Evolutionary conservation across 2,888 invertebrate species (phyloP).

Genomic region (Ophioninae sp.): DNA sequence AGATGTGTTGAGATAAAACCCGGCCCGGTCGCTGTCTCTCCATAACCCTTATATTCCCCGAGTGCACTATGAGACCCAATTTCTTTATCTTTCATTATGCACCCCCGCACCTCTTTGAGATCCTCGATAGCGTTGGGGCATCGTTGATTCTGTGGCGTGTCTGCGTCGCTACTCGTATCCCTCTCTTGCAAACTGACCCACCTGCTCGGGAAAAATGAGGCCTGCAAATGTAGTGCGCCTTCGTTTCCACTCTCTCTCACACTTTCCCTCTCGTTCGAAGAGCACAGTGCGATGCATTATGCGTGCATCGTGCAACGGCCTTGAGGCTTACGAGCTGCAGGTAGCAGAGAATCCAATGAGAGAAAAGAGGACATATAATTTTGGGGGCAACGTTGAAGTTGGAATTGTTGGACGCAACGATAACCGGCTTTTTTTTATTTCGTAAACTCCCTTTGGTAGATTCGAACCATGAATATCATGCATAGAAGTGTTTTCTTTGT

Average conservation of each 20-base stretch:
- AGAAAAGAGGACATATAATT: slow-evolving; percentile 20
- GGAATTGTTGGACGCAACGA: too few species aligned
- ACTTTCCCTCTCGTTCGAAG: slow-evolving; percentile 17
- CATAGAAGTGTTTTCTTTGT: too few species aligned
- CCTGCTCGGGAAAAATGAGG: not conserved
- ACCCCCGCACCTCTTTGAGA: slow-evolving; percentile 59
- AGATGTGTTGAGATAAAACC: slow-evolving; percentile 74
- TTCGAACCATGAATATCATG: too few species aligned
- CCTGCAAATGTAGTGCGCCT: slow-evolving; percentile 1
- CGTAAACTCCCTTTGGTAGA: too few species aligned
- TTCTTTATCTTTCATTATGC: slow-evolving; percentile 16
- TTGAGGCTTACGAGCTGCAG: slow-evolving; percentile 36
- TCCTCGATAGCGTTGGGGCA: slow-evolving; percentile 68
- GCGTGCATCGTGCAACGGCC: slow-evolving; percentile 63
- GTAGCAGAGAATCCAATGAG: slow-evolving; percentile 37
- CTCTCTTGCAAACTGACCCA: not conserved
- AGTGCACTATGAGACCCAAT: slow-evolving; percentile 9
- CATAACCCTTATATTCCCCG: slow-evolving; percentile 53
- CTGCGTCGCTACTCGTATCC: slow-evolving; percentile 15
- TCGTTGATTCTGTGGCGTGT: slow-evolving; percentile 57
- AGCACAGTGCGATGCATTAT: slow-evolving; percentile 67
- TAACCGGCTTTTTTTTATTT: too few species aligned
- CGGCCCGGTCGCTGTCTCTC: not conserved
- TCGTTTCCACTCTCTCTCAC: slow-evolving; percentile 3
- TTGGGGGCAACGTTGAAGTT: not conserved